A percentile compares a stretch with the other conserved stretches of the same genome.
These are phyloP conservation scores for Brachynemurus nebulosus DNA, from an alignment of 2,888 invertebrate genomes.

Conservation along the genomic window DNA sequence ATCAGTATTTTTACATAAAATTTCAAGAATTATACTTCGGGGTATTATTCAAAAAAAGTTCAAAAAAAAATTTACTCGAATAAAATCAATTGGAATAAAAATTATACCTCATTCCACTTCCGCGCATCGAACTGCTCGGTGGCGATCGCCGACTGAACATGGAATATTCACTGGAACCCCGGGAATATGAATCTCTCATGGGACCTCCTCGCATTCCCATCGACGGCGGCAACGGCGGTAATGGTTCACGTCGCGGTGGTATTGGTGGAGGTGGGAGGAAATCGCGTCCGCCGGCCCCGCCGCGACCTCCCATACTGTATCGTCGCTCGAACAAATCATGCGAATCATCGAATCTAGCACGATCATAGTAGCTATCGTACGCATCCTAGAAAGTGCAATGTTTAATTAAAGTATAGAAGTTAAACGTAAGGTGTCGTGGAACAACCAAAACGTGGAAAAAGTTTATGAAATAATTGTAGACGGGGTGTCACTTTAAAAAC, in stretches of 20 bases:
- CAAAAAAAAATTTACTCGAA: too few relatives aligned
- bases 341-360: conserved; percentile 57
- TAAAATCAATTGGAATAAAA: too few relatives aligned
- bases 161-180: conserved; percentile 47
- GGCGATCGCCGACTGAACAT: conserved; percentile 77
- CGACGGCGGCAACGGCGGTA: conserved; percentile 62
- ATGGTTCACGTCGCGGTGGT: conserved; percentile 54
- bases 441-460: too few relatives aligned
- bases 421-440: neutral
- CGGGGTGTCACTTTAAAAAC: too few relatives aligned
- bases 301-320: conserved; percentile 48
- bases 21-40: too few relatives aligned
- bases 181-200: conserved; percentile 50
- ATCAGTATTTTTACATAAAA: too few relatives aligned
- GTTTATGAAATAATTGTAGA: neutral
- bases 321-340: conserved; percentile 71
- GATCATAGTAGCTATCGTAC: conserved; percentile 69
- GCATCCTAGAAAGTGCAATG: conserved; percentile 45
- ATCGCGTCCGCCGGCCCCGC: conserved; percentile 42
- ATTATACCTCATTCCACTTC: conserved; percentile 25
- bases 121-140: conserved; percentile 33
- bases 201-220: conserved; percentile 45
- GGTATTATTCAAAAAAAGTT: too few relatives aligned
- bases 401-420: neutral
- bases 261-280: conserved; percentile 63